Conservation (phyloP, 2,888 invertebrate species). For the Loripinus fragilis region DNA sequence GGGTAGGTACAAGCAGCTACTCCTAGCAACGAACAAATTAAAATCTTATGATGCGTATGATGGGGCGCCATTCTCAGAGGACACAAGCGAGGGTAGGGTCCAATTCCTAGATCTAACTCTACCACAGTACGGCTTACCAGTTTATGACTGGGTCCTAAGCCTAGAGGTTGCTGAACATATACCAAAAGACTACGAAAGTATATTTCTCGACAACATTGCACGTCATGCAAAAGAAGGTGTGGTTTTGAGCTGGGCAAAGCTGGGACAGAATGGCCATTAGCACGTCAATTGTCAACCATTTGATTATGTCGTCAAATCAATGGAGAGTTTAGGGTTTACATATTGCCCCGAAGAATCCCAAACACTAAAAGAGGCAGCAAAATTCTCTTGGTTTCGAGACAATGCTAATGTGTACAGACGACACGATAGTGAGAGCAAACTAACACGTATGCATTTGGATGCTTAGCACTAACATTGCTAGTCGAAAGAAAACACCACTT, state of each 20-base stretch:
- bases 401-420: slow-evolving; percentile 48
- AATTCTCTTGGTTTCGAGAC: slow-evolving; percentile 31
- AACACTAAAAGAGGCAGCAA: slow-evolving; percentile 24
- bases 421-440: not conserved
- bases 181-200: slow-evolving; percentile 48
- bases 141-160: slow-evolving; percentile 58
- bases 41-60: slow-evolving; percentile 57
- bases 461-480: too few species aligned
- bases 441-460: too few species aligned
- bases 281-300: slow-evolving; percentile 56
- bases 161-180: slow-evolving; percentile 64
- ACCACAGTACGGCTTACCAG: slow-evolving; percentile 56
- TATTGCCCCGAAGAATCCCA: slow-evolving; percentile 25
- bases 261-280: slow-evolving; percentile 52
- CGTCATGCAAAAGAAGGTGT: too few species aligned
- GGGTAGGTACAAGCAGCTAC: slow-evolving; percentile 51
- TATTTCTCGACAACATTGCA: slow-evolving; percentile 54
- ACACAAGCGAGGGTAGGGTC: slow-evolving; percentile 46
- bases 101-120: slow-evolving; percentile 57
- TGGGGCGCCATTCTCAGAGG: slow-evolving; percentile 55
- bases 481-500: too few species aligned
- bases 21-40: slow-evolving; percentile 40
- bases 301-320: slow-evolving; percentile 34
- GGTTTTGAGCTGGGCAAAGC: slow-evolving; percentile 60
- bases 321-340: slow-evolving; percentile 29